Evolutionary conservation across 2,888 invertebrate species (phyloP), one percentile per base, ranked within the genome.

Genomic region (Apotomis betuletana): DNA sequence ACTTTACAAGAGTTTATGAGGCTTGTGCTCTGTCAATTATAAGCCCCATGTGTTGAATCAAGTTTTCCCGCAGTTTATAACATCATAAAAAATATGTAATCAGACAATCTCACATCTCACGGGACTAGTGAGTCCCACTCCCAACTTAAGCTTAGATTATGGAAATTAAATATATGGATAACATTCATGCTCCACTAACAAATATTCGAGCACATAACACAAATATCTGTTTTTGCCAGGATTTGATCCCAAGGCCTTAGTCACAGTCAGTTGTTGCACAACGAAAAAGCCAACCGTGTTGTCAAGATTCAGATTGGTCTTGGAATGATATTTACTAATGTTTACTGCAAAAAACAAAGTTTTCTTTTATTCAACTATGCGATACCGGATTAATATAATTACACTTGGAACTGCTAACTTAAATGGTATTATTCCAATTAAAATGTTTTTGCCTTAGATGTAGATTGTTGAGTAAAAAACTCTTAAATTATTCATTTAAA

Each of bases 51-150:
- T 59, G 62, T 13, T 51, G 27, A n/a, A 36, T 52, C 4, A 10
- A 51, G 62, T 51, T 62, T 62, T 62, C 62, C 13, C 62, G 49
- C 62, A 8, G 12, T 36, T 52, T 8, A 62, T 62, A 44, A 27
- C 27, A 27, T 27, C 27, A 27, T 27, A 27, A 27, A 2, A 27
- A 27, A 27, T 27, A 27, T 27, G 0, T 27, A 27, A 27, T 27
- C 27, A 27, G 27, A 2, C 27, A 27, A 27, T 27, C 27, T 27
- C 27, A 2, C 27, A 2, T 27, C 27, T 27, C 27, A 27, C 27
- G 27, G 27, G 2, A 27, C 27, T 27, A 27, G 27, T 27, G 27
- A 27, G 27, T 27, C 27, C 27, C 27, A 27, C 27, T 27, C 27
- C 27, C 27, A 27, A 27, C 27, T 27, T 27, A 27, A 27, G 27